These are phyloP conservation scores for Flabesymbios commensalis DNA, from an alignment of 2,888 invertebrate species.

Conservation along the genomic window DNA sequence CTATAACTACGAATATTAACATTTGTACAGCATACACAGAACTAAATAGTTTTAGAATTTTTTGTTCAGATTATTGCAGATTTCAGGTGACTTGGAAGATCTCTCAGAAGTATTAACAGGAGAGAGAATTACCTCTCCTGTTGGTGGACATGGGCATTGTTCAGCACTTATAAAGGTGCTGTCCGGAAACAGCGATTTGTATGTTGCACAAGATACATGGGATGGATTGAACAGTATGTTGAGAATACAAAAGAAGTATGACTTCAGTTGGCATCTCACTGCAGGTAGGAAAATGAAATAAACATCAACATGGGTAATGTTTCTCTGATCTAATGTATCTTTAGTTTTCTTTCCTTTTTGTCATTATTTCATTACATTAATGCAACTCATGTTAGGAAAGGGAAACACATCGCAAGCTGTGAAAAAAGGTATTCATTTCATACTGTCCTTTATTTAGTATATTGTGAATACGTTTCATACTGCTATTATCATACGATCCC, in stretches of 20 bases:
- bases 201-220: constrained; percentile 80
- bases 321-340: constrained; percentile 23
- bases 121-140: constrained; percentile 25
- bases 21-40: too few relatives aligned
- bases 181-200: constrained; percentile 67
- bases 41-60: too few relatives aligned
- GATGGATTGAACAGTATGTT: constrained; percentile 81
- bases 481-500: too few relatives aligned
- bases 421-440: too few relatives aligned
- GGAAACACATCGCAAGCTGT: too few relatives aligned
- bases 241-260: constrained; percentile 81
- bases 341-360: too few relatives aligned
- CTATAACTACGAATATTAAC: too few relatives aligned
- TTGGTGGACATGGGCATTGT: constrained; percentile 64
- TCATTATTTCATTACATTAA: too few relatives aligned
- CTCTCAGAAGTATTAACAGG: constrained; percentile 63
- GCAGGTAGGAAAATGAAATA: constrained; percentile 3
- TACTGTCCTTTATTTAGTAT: too few relatives aligned
- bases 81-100: constrained; percentile 76
- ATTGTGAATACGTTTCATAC: too few relatives aligned
- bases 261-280: constrained; percentile 69
- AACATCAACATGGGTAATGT: not conserved
- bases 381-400: too few relatives aligned
- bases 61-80: constrained; percentile 76
- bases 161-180: constrained; percentile 72